Conservation (phyloP, 2,797 vertebrate genomes). For the Myotis pilosus region DNA sequence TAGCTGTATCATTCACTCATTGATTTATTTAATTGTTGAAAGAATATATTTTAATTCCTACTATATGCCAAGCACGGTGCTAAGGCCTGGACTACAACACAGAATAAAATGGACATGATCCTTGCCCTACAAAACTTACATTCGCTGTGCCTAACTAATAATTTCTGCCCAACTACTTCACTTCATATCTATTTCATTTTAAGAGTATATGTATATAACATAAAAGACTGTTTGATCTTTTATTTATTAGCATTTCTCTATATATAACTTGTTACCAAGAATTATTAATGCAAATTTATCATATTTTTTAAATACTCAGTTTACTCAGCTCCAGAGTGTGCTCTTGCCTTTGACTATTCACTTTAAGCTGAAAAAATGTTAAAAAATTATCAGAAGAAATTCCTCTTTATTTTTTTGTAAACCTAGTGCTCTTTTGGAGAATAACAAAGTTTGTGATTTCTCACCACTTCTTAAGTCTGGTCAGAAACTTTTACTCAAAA, state of each 20-base stretch:
- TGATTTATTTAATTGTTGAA: neutral
- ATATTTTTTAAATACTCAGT: neutral
- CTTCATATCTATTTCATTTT: slow-evolving; percentile 47
- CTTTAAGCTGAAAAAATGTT: neutral
- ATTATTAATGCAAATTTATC: neutral
- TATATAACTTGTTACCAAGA: neutral
- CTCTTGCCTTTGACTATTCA: slow-evolving; percentile 11
- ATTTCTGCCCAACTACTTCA: neutral
- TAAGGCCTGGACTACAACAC: neutral
- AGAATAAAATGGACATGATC: neutral
- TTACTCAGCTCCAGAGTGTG: neutral
- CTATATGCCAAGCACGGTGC: neutral
- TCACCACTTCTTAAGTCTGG: slow-evolving; percentile 44
- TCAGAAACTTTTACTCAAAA: slow-evolving; percentile 46
- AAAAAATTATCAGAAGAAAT: neutral
- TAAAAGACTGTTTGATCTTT: slow-evolving; percentile 3
- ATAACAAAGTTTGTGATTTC: slow-evolving; percentile 45
- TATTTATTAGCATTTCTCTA: neutral
- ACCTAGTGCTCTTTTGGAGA: slow-evolving; percentile 2
- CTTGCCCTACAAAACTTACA: neutral
- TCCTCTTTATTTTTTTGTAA: neutral
- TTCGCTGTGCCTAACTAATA: neutral
- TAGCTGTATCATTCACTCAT: neutral
- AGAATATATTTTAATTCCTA: neutral
- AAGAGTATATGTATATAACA: neutral